Evolutionary conservation across 1,140 invertebrate species (phyloP), one percentile per base, ranked within the genome.

Genomic region (Rhysida immarginata): DNA sequence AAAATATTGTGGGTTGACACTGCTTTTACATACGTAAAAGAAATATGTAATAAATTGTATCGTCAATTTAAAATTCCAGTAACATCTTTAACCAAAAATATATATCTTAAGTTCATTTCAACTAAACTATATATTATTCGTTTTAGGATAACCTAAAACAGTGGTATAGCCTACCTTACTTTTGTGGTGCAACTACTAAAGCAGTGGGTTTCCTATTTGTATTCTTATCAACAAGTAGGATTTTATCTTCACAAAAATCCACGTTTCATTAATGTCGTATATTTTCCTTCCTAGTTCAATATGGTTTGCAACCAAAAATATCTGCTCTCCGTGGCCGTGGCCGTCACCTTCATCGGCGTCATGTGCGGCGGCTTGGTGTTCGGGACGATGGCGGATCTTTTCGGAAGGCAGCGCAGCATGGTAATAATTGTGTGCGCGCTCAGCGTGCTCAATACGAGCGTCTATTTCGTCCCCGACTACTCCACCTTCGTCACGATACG

Each of bases 301-400:
- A 21, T 51, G 11, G 49, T 51, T 16, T 51, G 49, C 20, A 25
- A 51, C 14, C 8, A 51, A 26, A 3, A 11, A n/a, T 11, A 26
- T 27, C 26, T 25, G 24, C 13, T 51, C 24, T 5, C 3, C 11
- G 3, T 26, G 24, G 49, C 49, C 3, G 23, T 51, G 43, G 77
- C 80, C 41, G 81, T 83, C 29, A 82, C 77, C 14, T 68, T 84
- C 50, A 63, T 81, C 64, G 84, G 84, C 2, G 78, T 84, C 58
- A 78, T 83, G 53, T 67, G 84, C 42, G 85, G 85, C 20, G 81
- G 81, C 16, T 72, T 84, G 45, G 75, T 82, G 1, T 87, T 84
- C 83, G 84, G 84, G 2, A 79, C 78, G 29, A 66, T 87, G 20
- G 80, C 80, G 0, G 83, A 84, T 65, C 71, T 78, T 16, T 68